Conservation (phyloP, 2,797 vertebrate species). For the Karalla daura region DNA sequence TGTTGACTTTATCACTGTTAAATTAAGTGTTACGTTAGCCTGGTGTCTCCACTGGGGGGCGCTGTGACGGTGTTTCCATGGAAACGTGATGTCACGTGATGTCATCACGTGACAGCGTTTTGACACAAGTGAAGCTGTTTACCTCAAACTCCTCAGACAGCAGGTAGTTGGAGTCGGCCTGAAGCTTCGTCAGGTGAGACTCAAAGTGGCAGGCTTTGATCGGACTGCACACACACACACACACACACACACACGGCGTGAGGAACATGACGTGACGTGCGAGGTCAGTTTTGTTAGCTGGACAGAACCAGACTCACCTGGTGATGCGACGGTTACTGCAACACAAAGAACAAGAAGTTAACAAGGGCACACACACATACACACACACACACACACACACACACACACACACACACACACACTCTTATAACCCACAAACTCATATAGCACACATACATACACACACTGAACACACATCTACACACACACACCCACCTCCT, state of each 20-base stretch:
- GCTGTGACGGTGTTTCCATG: too few species aligned
- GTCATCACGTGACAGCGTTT: too few species aligned
- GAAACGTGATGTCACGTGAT: too few species aligned
- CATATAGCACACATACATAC: not conserved
- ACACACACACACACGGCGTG: too few species aligned
- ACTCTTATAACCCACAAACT: too few species aligned
- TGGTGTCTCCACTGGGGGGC: too few species aligned
- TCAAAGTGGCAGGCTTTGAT: slow-evolving; percentile 92
- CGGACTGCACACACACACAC: slow-evolving; percentile 81
- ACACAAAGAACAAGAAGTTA: not conserved
- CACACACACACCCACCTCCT: slow-evolving; percentile 84
- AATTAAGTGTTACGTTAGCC: too few species aligned
- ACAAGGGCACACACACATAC: not conserved
- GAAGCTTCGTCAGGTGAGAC: slow-evolving; percentile 92
- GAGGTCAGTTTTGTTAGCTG: too few species aligned
- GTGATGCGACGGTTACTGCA: not conserved
- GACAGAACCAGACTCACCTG: too few species aligned
- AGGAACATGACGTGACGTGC: too few species aligned
- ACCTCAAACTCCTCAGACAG: slow-evolving; percentile 98
- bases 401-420: not conserved
- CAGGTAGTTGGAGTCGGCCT: slow-evolving; percentile 95
- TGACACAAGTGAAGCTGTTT: too few species aligned
- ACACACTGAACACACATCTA: slow-evolving; percentile 18
- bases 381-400: not conserved
- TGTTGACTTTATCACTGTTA: too few species aligned